A percentile compares a stretch with the other conserved stretches of the same genome.
phyloP scores from a whole-genome alignment of 2,888 invertebrate species.

The Piscicola geometra region DNA sequence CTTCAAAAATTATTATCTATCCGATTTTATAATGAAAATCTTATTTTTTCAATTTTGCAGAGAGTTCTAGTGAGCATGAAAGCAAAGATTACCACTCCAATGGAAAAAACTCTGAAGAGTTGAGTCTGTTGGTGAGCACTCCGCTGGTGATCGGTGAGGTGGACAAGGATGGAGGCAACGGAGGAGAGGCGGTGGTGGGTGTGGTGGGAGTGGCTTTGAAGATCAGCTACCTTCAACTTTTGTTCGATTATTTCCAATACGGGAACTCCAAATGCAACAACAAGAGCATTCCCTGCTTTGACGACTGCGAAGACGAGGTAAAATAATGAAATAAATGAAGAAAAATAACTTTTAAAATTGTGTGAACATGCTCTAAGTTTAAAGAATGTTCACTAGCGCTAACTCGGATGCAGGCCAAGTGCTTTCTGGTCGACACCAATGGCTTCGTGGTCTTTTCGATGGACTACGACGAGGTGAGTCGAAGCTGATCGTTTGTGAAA shows the following conservation, averaged over 20 bases:
- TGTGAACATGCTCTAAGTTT: too few relatives aligned
- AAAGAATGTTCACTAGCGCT: too few relatives aligned
- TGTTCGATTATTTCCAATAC: not conserved
- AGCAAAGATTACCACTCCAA: too few relatives aligned
- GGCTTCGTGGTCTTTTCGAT: slow-evolving; percentile 32
- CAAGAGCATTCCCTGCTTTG: not conserved
- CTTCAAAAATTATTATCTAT: too few relatives aligned
- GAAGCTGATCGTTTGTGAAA: too few relatives aligned
- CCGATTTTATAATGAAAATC: too few relatives aligned
- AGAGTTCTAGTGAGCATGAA: too few relatives aligned
- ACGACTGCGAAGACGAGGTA: slow-evolving; percentile 2
- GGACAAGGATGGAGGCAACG: not conserved
- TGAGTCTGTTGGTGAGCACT: not conserved
- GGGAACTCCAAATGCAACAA: not conserved
- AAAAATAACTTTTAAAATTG: too few relatives aligned
- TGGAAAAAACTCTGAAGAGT: too few relatives aligned
- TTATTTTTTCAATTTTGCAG: too few relatives aligned
- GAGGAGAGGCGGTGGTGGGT: not conserved
- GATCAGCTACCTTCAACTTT: not conserved
- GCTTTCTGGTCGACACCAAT: slow-evolving; percentile 34
- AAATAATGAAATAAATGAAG: too few relatives aligned
- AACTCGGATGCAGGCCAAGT: not conserved
- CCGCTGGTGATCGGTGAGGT: not conserved
- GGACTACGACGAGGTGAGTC: slow-evolving; percentile 19
- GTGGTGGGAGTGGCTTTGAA: slow-evolving; percentile 9